Base-by-base conservation (phyloP, 2,888 invertebrate species). In the Cataglyphis cursor region DNA sequence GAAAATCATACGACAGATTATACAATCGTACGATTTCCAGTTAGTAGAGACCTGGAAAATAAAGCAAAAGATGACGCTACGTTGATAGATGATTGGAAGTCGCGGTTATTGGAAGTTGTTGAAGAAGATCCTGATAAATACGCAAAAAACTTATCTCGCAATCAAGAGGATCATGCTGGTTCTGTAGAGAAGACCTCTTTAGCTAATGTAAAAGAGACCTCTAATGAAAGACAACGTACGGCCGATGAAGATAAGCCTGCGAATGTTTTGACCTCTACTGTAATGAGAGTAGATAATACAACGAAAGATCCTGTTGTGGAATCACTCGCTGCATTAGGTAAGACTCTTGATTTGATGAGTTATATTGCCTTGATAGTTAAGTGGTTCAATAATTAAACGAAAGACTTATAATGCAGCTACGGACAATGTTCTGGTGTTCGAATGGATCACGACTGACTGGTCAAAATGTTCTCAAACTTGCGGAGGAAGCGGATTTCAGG, bases 401-500 rank as follows among this genome's bases (percentile, higher is more conserved):
- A 66, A n/a, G 35, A 57, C 35, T 76, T 75, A 35, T 78, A 81
- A 62, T 68, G 68, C 70, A 57, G 61, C 48, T 68, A 6, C 15
- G 85, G 90, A 88, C 31, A 73, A 61, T 9, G 21, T 83, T 91
- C 92, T 97, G 88, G 95, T 96, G 90, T 98, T 97, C 94, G 96
- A 97, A 88, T 98, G 98, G 98, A 96, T 96, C 93, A 96, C 97
- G 15, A 97, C 97, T 0, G 97, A 97, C 12, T 99, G 99, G 99
- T 97, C 98, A 0, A 96, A 96, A 18, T 99, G 99, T 94, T 98
- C 97, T 1, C 97, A 97, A 88, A 96, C 97, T 0, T 99, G 99
- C 92, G 98, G 98, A 0, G 97, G 97, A 61, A 96, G 96, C 78
- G 98, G 98, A 1, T 95, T 95, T 90, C 96, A 96, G 95, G 96